These are phyloP conservation scores for Saguinus midas DNA, from an alignment of 2,113 vertebrate genomes.

Conservation along the genomic window DNA sequence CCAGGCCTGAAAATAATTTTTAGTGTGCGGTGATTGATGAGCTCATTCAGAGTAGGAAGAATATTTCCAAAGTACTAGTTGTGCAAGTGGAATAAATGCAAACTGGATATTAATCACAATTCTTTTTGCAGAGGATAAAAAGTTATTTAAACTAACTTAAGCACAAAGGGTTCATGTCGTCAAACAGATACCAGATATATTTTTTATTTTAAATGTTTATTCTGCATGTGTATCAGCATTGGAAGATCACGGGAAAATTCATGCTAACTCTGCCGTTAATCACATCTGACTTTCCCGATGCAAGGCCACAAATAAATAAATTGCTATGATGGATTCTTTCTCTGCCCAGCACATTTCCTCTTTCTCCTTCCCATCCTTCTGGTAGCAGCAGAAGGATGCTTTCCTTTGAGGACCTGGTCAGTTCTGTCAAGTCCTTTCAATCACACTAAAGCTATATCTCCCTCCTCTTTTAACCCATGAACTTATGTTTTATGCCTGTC, in stretches of 20 bases:
- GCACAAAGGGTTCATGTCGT: not conserved
- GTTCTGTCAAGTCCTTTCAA: not conserved
- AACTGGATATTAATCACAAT: not conserved
- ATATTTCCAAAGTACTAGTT: not conserved
- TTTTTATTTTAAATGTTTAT: not conserved
- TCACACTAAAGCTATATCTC: not conserved
- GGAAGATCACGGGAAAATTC: not conserved
- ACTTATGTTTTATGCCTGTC: not conserved
- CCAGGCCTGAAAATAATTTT: not conserved
- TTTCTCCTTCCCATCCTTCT: not conserved
- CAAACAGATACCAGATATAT: not conserved
- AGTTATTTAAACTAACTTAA: not conserved
- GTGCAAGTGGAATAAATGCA: not conserved
- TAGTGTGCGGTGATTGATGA: not conserved
- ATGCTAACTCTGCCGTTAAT: not conserved
- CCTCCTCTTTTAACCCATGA: not conserved
- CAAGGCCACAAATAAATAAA: not conserved
- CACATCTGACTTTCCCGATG: not conserved
- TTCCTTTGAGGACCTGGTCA: not conserved
- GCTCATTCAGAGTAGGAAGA: not conserved
- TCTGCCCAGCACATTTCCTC: not conserved
- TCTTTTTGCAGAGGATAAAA: not conserved
- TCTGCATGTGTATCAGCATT: not conserved
- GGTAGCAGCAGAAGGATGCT: not conserved
- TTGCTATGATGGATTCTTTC: not conserved